These are phyloP conservation scores for Coremacera marginata DNA, from an alignment of 2,888 invertebrate genomes.

Conservation along the genomic window DNA sequence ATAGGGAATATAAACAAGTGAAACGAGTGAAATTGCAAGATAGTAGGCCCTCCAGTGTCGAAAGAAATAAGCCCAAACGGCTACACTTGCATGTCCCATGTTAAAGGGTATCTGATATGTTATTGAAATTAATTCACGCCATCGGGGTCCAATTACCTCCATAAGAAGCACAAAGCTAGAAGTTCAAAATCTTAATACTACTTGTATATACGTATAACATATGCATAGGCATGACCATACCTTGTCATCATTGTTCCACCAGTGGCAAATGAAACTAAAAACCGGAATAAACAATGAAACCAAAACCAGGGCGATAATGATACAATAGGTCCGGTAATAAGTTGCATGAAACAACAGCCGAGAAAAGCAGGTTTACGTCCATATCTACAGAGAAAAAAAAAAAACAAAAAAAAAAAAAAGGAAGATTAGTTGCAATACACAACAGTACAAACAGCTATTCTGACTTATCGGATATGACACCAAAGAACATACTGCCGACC, in stretches of 20 bases:
- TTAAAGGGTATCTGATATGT: constrained; percentile 80
- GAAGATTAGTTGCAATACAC: no score
- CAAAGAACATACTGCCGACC: constrained; percentile 81
- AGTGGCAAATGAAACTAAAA: constrained; percentile 80
- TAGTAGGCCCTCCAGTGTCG: constrained; percentile 79
- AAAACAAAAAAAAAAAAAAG: no score
- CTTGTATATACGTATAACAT: no score
- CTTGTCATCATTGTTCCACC: constrained; percentile 86
- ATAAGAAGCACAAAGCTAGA: constrained; percentile 76
- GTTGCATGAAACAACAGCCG: constrained; percentile 79
- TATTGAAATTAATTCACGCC: constrained; percentile 71
- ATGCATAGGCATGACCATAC: no score
- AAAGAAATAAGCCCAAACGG: constrained; percentile 74
- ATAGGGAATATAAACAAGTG: constrained; percentile 61
- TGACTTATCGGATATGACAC: constrained; percentile 76
- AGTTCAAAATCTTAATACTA: no score
- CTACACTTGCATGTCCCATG: constrained; percentile 77
- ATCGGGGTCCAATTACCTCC: constrained; percentile 76
- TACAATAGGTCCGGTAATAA: constrained; percentile 78
- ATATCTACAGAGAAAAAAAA: constrained; percentile 72
- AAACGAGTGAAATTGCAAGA: constrained; percentile 58
- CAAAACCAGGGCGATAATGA: constrained; percentile 78
- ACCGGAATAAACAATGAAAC: constrained; percentile 77
- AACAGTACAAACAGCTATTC: no score
- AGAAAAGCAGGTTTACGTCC: constrained; percentile 83